A percentile compares a stretch with the other conserved stretches of the same genome.
Conservation (phyloP, 37 sponge, comb jelly and placozoan species). For the Amphimedon queenslandica region DNA sequence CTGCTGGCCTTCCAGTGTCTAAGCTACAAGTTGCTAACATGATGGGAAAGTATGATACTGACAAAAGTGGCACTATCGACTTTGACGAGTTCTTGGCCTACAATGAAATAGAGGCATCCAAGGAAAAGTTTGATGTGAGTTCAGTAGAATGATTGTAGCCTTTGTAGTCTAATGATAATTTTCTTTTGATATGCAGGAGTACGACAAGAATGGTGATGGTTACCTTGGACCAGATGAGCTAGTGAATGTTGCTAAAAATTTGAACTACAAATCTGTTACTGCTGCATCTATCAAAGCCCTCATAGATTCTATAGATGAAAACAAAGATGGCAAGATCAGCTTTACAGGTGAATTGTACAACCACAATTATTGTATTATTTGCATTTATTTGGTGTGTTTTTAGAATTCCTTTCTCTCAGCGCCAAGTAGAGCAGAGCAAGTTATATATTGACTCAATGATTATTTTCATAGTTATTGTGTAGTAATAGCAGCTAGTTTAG, state of each 20-base stretch:
- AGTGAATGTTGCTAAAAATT: not conserved
- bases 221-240: not conserved
- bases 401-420: too few species aligned
- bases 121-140: not conserved
- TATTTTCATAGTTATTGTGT: too few species aligned
- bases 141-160: not conserved
- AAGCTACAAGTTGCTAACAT: conserved; percentile 6
- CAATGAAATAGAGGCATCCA: not conserved
- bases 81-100: conserved; percentile 21
- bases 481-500: too few species aligned
- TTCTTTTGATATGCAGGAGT: not conserved
- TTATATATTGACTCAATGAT: too few species aligned
- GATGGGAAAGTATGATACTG: conserved; percentile 5
- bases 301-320: not conserved
- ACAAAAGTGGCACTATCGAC: conserved; percentile 31
- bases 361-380: too few species aligned
- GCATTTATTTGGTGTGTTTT: too few species aligned
- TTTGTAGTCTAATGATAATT: not conserved
- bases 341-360: too few species aligned
- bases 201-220: not conserved
- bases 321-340: not conserved
- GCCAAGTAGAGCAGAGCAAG: too few species aligned
- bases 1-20: conserved; percentile 5
- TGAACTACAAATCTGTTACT: not conserved
- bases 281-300: not conserved